Percentiles rank a stretch among this genome's conserved stretches.
phyloP scores from a whole-genome alignment of 1,140 invertebrate genomes.

The Rhizoglyphus robini region DNA sequence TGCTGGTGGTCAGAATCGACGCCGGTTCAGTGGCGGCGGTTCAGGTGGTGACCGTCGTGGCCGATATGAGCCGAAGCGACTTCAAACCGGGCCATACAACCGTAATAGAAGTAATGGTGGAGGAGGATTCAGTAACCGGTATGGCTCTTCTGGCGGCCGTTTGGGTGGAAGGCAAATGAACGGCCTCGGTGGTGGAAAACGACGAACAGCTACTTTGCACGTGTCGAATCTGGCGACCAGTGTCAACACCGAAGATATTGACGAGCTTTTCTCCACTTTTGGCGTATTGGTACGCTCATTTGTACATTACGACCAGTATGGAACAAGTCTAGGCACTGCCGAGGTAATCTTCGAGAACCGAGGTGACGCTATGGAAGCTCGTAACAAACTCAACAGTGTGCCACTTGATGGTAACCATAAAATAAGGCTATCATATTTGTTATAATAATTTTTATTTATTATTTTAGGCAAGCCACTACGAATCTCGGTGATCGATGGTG shows the following conservation, averaged over 20 bases:
- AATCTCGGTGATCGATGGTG: slow-evolving; percentile 71
- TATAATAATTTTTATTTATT: slow-evolving; percentile 6
- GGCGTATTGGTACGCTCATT: slow-evolving; percentile 79
- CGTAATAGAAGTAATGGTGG: neutral
- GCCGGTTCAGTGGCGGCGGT: slow-evolving; percentile 26
- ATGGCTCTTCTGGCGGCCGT: neutral
- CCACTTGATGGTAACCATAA: slow-evolving; percentile 64
- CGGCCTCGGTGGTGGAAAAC: neutral
- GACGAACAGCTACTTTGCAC: slow-evolving; percentile 44
- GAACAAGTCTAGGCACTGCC: slow-evolving; percentile 84
- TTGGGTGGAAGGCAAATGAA: neutral
- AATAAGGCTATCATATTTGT: neutral
- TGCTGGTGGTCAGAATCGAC: slow-evolving; percentile 37
- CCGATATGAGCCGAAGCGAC: slow-evolving; percentile 32
- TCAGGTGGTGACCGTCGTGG: neutral
- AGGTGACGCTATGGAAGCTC: slow-evolving; percentile 80
- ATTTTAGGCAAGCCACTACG: slow-evolving; percentile 69
- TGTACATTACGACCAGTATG: slow-evolving; percentile 92
- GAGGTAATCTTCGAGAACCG: slow-evolving; percentile 88
- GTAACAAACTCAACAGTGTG: slow-evolving; percentile 95
- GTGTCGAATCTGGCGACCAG: slow-evolving; percentile 93
- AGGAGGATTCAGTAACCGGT: neutral
- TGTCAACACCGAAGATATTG: slow-evolving; percentile 46
- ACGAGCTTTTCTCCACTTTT: slow-evolving; percentile 93
- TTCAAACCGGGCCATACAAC: slow-evolving; percentile 23